phyloP scores from a whole-genome alignment of 2,888 invertebrate genomes.

The Plebejus argus region DNA sequence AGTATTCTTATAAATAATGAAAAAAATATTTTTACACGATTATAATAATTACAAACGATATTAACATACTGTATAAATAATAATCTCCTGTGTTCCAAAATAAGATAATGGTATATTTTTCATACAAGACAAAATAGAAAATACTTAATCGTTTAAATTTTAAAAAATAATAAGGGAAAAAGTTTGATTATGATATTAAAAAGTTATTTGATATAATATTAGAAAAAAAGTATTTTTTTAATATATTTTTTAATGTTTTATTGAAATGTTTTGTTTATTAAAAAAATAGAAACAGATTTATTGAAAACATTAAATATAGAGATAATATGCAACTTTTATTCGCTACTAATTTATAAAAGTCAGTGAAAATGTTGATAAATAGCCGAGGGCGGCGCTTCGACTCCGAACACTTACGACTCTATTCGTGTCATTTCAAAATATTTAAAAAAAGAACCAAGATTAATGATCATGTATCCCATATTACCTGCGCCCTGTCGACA shows the following conservation, averaged over 20 bases:
- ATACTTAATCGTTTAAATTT: neutral
- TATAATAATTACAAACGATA: neutral
- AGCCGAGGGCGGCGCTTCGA: constrained; percentile 61
- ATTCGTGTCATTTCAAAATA: constrained; percentile 50
- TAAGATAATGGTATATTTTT: neutral
- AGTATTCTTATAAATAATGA: neutral
- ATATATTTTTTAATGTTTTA: neutral
- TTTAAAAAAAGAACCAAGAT: constrained; percentile 66
- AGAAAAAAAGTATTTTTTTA: neutral
- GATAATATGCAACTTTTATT: constrained; percentile 5
- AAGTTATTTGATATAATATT: neutral
- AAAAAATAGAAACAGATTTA: neutral
- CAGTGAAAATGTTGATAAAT: constrained; percentile 48
- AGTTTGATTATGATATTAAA: neutral
- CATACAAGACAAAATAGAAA: neutral
- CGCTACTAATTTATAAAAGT: constrained; percentile 31
- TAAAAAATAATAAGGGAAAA: neutral
- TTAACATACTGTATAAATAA: constrained; percentile 18
- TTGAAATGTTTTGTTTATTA: too few relatives aligned
- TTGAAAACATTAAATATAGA: neutral
- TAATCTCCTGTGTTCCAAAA: neutral
- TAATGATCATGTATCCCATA: constrained; percentile 59
- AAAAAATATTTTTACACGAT: constrained; percentile 12
- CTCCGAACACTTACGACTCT: constrained; percentile 56
- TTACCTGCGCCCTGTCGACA: constrained; percentile 72